Percentiles rank a stretch among this genome's conserved stretches.
Conservation (phyloP, 1,140 invertebrate genomes). For the Copidosoma floridanum region DNA sequence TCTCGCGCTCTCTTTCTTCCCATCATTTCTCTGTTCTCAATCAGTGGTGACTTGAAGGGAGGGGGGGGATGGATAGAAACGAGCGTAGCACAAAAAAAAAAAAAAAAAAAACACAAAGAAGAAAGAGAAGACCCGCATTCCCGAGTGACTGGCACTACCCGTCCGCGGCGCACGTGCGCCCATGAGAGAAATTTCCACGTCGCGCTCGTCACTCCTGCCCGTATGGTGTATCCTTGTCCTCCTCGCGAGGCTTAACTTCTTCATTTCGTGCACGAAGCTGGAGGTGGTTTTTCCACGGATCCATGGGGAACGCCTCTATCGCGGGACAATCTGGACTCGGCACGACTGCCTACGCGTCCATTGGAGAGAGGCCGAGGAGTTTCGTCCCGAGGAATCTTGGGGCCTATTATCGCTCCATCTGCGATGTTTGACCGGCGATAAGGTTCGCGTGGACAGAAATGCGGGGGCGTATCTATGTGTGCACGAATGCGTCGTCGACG, state of each 20-base stretch:
- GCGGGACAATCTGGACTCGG: slow-evolving; percentile 5
- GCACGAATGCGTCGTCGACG: no score
- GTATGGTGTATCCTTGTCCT: background rate
- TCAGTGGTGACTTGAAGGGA: slow-evolving; percentile 12
- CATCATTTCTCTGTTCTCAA: background rate
- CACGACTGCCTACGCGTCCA: background rate
- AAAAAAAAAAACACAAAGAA: background rate
- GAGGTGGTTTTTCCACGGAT: slow-evolving; percentile 10
- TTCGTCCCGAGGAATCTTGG: background rate
- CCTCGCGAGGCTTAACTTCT: slow-evolving; percentile 12
- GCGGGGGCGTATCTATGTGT: no score
- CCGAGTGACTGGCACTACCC: slow-evolving; percentile 15
- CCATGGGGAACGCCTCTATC: background rate
- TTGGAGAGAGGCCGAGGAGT: background rate
- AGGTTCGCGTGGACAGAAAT: no score
- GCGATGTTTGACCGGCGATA: slow-evolving; percentile 1
- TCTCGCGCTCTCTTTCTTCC: background rate
- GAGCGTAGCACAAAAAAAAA: no score
- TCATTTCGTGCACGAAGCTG: slow-evolving; percentile 17
- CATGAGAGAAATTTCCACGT: slow-evolving; percentile 24
- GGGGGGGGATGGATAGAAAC: no score
- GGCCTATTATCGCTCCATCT: slow-evolving; percentile 18
- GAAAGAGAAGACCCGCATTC: slow-evolving; percentile 9
- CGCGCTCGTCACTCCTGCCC: background rate
- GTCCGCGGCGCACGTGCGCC: background rate